Evolutionary conservation across 2,113 vertebrate species (phyloP).

Genomic region (Bujurquina vittata): DNA sequence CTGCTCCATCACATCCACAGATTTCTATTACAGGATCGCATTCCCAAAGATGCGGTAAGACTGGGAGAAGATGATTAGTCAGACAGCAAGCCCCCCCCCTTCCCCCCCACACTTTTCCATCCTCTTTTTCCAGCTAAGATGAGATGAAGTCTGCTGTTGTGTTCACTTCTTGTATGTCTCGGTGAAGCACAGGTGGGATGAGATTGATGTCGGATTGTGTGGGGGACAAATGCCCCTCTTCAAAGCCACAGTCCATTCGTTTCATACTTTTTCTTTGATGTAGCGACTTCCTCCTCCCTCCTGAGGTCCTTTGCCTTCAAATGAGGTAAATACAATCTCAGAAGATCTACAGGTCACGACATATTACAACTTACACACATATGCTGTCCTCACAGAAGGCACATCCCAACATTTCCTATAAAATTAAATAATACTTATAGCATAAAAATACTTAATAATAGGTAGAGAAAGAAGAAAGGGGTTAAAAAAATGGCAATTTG

Average conservation of each 20-base stretch:
- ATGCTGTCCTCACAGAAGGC: not conserved
- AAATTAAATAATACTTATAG: not conserved
- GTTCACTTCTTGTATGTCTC: constrained; percentile 39
- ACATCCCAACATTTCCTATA: not conserved
- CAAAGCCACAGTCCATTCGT: not conserved
- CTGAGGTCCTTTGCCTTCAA: not conserved
- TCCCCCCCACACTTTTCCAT: not conserved
- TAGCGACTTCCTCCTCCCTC: not conserved
- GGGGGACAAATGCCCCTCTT: constrained; percentile 39
- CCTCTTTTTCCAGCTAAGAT: constrained; percentile 22
- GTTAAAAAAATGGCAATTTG: not conserved
- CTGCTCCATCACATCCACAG: not conserved
- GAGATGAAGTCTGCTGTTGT: constrained; percentile 7
- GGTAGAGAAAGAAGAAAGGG: not conserved
- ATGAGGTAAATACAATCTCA: rapidly evolving
- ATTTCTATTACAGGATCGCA: constrained; percentile 19
- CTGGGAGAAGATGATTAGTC: constrained; percentile 53
- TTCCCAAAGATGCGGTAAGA: constrained; percentile 43
- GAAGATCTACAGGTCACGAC: not conserved
- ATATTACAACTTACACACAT: too few species aligned
- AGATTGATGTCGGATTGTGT: not conserved
- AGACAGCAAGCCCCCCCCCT: not conserved
- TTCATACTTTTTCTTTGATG: not conserved
- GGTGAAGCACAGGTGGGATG: constrained; percentile 16
- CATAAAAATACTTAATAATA: not conserved